Conservation (phyloP, 2,888 invertebrate species). For the Caenorhabditis sp. region DNA sequence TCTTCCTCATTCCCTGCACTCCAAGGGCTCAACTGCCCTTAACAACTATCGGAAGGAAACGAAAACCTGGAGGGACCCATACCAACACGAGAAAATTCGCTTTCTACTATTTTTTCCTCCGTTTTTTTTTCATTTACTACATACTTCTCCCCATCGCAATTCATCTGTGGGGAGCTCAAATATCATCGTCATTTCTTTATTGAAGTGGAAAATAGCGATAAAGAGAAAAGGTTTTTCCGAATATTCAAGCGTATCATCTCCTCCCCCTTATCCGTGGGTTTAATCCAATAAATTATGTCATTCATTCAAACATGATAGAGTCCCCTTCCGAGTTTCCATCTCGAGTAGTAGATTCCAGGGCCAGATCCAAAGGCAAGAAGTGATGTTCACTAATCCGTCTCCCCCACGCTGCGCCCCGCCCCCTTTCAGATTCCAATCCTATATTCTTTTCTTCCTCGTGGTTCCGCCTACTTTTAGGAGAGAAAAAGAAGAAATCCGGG, state of each 20-base stretch:
- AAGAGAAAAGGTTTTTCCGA: slow-evolving; percentile 19
- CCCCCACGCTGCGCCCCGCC: too few relatives aligned
- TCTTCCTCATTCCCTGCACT: slow-evolving; percentile 12
- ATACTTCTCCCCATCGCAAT: slow-evolving; percentile 3
- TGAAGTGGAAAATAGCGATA: slow-evolving; percentile 19
- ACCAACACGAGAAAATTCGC: too few relatives aligned
- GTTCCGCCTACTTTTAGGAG: slow-evolving; percentile 9
- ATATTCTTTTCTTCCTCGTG: too few relatives aligned
- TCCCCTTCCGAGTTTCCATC: slow-evolving; percentile 12
- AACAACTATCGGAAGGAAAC: slow-evolving; percentile 32
- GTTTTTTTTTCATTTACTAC: background rate
- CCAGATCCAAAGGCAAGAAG: slow-evolving; percentile 14
- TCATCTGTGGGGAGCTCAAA: slow-evolving; percentile 23
- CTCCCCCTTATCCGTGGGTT: slow-evolving; percentile 22
- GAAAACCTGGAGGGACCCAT: background rate
- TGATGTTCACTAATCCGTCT: slow-evolving; percentile 56
- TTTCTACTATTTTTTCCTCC: background rate
- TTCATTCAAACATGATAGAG: slow-evolving; percentile 37
- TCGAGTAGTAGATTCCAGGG: too few relatives aligned
- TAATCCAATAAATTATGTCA: slow-evolving; percentile 63
- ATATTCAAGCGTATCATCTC: slow-evolving; percentile 27
- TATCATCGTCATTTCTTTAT: slow-evolving; percentile 34
- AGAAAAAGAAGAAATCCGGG: background rate
- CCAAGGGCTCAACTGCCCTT: background rate
- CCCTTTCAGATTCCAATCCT: slow-evolving; percentile 25